These are phyloP conservation scores for Eupristina koningsbergeri DNA, from an alignment of 1,140 invertebrate genomes.

Conservation along the genomic window DNA sequence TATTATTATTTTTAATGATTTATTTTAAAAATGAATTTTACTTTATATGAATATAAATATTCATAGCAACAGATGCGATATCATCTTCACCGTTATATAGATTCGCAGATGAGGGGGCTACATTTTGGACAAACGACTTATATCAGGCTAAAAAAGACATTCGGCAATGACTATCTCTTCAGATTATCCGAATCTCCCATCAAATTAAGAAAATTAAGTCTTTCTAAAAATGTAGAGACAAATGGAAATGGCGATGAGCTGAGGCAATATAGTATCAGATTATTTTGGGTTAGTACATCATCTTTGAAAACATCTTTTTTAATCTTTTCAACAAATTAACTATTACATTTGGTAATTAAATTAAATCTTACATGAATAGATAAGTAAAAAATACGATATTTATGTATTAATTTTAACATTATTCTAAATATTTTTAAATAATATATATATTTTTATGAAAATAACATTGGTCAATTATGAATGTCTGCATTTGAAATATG, in stretches of 20 bases:
- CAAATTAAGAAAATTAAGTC: not conserved
- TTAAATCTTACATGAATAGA: no score
- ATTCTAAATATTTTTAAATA: no score
- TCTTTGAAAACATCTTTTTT: not conserved
- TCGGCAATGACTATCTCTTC: slow-evolving; percentile 24
- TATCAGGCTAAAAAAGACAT: no score
- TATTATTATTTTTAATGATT: not conserved
- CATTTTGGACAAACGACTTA: not conserved
- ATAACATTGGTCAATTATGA: no score
- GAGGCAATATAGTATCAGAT: slow-evolving; percentile 63
- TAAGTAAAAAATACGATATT: no score
- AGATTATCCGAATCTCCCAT: not conserved
- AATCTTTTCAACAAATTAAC: no score
- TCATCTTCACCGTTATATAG: not conserved
- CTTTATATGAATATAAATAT: not conserved
- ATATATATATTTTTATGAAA: no score
- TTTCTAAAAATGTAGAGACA: slow-evolving; percentile 38
- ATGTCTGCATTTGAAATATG: no score
- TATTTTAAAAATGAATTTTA: not conserved
- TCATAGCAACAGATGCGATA: slow-evolving; percentile 10
- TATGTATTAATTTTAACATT: no score
- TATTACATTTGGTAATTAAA: no score
- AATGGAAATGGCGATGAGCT: slow-evolving; percentile 45
- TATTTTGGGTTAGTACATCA: slow-evolving; percentile 58
- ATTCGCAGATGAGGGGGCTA: not conserved